Percentiles rank a stretch among this genome's conserved stretches.
Conservation (phyloP, 2,888 invertebrate species). For the Lochmaea crataegi region DNA sequence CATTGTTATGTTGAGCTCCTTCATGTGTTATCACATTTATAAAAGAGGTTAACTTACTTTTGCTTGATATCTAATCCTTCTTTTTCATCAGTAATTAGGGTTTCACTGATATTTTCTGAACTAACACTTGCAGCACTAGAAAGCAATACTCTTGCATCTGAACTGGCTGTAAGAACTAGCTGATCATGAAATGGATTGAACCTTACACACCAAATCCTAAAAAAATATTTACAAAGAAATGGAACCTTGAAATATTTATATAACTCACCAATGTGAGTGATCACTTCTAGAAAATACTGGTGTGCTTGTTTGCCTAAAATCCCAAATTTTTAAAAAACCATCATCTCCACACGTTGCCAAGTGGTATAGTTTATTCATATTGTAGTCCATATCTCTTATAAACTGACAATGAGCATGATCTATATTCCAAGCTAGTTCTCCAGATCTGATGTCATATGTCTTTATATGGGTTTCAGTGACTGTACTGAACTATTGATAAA, state of each 20-base stretch:
- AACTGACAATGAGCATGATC: slow-evolving; percentile 87
- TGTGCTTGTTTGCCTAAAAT: slow-evolving; percentile 83
- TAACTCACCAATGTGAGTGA: slow-evolving; percentile 84
- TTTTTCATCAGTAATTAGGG: slow-evolving; percentile 65
- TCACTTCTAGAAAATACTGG: slow-evolving; percentile 85
- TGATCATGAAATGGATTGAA: slow-evolving; percentile 99
- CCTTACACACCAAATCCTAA: slow-evolving; percentile 91
- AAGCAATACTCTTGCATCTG: slow-evolving; percentile 92
- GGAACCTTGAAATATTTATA: neutral
- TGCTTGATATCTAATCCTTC: slow-evolving; percentile 67
- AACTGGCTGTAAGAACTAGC: slow-evolving; percentile 91
- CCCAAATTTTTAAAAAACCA: slow-evolving; percentile 96
- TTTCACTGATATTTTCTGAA: slow-evolving; percentile 76
- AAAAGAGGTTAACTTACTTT: slow-evolving; percentile 60
- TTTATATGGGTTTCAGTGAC: slow-evolving; percentile 87
- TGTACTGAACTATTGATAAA: slow-evolving; percentile 76
- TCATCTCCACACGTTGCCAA: slow-evolving; percentile 96
- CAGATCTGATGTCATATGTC: slow-evolving; percentile 87
- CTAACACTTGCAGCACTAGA: slow-evolving; percentile 90
- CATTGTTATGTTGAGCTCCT: too few species aligned
- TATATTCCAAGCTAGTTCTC: slow-evolving; percentile 83
- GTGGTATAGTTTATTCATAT: slow-evolving; percentile 97
- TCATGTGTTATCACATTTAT: too few species aligned
- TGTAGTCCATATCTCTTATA: slow-evolving; percentile 93
- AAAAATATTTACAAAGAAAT: slow-evolving; percentile 28